Evolutionary conservation across 2,113 vertebrate species (phyloP), one percentile per base, ranked within the genome.

Genomic region (Petrocephalus zakoni): DNA sequence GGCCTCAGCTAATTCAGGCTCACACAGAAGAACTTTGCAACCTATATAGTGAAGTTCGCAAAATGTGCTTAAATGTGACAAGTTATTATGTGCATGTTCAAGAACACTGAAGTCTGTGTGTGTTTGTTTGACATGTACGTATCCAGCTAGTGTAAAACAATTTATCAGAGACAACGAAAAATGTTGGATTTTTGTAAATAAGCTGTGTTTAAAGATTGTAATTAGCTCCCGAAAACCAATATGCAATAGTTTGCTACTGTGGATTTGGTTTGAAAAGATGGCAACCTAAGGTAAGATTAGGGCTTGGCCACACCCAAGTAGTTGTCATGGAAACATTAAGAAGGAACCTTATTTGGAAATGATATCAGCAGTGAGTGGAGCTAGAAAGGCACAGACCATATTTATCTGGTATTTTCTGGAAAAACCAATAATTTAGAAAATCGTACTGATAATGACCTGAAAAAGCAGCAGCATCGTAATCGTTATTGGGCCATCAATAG

Each of bases 201-300:
- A 42, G 72, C 34, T 42, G 17, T 29, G 29, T 37, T 78, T 78
- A 4, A 78, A 17, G 37, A 78, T 9, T 83, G 21, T 68, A 1
- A 49, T 49, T n/a, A n/a, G 19, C 75, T 81, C 19, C 15, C 15
- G 17, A 81, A 21, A 5, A 22, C 5, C 75, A 46, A 46, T 81
- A 81, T 46, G 19, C 19, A 81, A 68, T 68, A 68, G n/a, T 68
- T 13, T 1, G 15, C 13, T 42, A 11, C 21, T 49, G 6, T 46
- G 21, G 97, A 97, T 99, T 99, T 99, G 98, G 99, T 97, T 97
- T 98, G 97, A 98, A 97, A 96, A 97, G 96, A 97, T 98, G 97
- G 97, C 96, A n/a, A n/a, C n/a, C n/a, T n/a, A n/a, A n/a, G n/a
- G n/a, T n/a, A 97, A 97, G 96, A 96, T 97, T 96, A 96, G 97